Evolutionary conservation across 2,113 vertebrate genomes (phyloP).

Genomic region (Danio rerio): DNA sequence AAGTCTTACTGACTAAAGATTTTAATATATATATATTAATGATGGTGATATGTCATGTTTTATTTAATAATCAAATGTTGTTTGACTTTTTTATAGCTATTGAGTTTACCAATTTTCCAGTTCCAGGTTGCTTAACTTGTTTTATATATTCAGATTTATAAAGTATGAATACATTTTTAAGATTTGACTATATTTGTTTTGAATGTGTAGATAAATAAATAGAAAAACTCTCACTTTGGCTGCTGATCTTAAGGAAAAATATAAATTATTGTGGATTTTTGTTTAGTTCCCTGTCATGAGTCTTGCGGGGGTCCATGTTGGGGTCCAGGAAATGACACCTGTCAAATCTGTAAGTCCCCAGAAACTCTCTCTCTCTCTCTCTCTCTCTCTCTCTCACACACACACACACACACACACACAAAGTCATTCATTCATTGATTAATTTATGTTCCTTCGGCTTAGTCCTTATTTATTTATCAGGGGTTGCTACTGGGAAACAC

Average conservation of each 20-base stretch:
- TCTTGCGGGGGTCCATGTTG: constrained; percentile 80
- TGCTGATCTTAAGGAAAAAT: background rate
- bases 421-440: background rate
- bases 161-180: no score
- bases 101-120: no score
- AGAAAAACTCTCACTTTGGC: background rate
- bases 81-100: background rate
- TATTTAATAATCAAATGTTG: background rate
- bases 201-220: no score
- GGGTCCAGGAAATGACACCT: constrained; percentile 79
- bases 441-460: no score
- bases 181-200: background rate
- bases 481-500: no score
- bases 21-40: background rate
- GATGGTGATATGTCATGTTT: no score
- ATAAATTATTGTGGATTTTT: background rate
- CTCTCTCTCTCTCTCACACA: no score
- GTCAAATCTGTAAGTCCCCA: constrained; percentile 82
- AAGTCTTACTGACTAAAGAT: background rate
- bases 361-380: no score
- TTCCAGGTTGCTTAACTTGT: background rate
- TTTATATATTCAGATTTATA: background rate
- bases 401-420: background rate
- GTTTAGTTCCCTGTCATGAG: constrained; percentile 69
- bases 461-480: no score